Evolutionary conservation across 2,113 vertebrate species (phyloP).

Genomic region (Elephantulus edwardii): DNA sequence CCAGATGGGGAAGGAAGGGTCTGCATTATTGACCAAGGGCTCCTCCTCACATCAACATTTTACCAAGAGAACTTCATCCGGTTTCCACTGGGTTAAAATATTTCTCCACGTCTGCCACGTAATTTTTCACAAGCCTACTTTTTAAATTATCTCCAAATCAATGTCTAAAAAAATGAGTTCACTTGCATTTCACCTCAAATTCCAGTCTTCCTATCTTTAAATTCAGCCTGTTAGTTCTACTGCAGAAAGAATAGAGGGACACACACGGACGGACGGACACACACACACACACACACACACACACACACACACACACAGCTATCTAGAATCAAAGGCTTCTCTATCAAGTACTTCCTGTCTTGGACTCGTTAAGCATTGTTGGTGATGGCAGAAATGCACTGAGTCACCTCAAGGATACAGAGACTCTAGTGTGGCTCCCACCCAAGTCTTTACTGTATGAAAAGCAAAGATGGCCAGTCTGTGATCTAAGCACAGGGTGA

Average conservation of each 20-base stretch:
- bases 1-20: conserved; percentile 18
- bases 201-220: conserved; percentile 8
- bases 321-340: not conserved
- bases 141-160: not conserved
- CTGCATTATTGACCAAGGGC: not conserved
- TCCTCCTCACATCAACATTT: not conserved
- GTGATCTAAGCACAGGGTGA: not conserved
- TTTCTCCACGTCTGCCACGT: conserved; percentile 4
- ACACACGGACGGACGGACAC: not conserved
- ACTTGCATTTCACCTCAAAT: not conserved
- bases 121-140: conserved; percentile 18
- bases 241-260: not conserved
- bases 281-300: not conserved
- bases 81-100: conserved; percentile 34
- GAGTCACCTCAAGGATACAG: not conserved
- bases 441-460: not conserved
- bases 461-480: not conserved
- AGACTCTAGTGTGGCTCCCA: not conserved
- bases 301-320: not conserved
- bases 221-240: not conserved
- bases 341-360: not conserved
- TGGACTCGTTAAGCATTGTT: not conserved
- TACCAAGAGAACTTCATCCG: not conserved
- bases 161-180: conserved; percentile 15
- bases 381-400: not conserved